Percentiles rank a stretch among this genome's conserved stretches.
Evolutionary conservation across 2,113 vertebrate species (phyloP).

Genomic region (Petromus typicus): DNA sequence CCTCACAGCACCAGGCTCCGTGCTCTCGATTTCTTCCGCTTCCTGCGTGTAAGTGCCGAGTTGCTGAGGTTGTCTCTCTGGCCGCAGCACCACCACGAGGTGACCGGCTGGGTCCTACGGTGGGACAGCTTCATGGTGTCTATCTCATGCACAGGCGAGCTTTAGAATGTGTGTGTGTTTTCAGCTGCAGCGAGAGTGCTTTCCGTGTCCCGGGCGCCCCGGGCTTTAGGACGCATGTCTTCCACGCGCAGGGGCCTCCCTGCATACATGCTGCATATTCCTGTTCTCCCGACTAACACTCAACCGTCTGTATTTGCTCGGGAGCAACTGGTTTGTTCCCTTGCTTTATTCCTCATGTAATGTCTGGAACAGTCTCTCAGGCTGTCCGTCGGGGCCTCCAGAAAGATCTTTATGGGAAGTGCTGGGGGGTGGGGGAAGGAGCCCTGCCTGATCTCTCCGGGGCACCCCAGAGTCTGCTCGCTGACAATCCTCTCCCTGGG

Average conservation of each 20-base stretch:
- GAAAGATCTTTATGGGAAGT: not conserved
- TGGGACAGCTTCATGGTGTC: accelerated
- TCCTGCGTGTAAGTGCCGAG: not conserved
- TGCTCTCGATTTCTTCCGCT: not conserved
- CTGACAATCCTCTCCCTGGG: not conserved
- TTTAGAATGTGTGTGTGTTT: not conserved
- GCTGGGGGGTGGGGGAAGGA: not conserved
- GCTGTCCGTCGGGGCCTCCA: not conserved
- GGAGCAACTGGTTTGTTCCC: not conserved
- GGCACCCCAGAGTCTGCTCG: not conserved
- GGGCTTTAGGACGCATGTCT: not conserved
- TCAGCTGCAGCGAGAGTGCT: no score
- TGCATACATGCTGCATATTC: not conserved
- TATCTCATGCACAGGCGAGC: not conserved
- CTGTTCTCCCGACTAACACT: accelerated
- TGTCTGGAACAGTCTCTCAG: not conserved
- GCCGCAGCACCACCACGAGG: not conserved
- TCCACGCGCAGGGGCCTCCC: no score
- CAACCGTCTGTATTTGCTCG: accelerated
- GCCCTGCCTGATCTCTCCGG: not conserved
- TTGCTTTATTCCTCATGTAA: not conserved
- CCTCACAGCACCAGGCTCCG: accelerated
- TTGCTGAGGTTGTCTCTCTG: not conserved
- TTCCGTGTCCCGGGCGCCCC: not conserved
- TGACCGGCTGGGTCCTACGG: not conserved